phyloP scores from a whole-genome alignment of 2,888 invertebrate genomes.

The Thalpophila matura region DNA sequence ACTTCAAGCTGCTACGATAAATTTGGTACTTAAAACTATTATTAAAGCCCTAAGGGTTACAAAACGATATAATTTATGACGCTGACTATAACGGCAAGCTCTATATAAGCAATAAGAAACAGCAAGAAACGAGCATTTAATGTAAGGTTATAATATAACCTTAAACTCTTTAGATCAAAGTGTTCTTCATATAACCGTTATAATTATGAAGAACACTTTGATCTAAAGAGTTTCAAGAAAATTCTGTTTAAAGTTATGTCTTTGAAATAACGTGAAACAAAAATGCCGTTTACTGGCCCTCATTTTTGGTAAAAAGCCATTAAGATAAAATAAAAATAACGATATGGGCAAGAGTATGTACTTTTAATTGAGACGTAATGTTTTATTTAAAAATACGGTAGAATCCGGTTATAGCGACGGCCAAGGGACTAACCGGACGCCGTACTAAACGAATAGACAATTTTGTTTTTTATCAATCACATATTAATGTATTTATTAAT shows the following conservation, averaged over 20 bases:
- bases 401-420: too few species aligned
- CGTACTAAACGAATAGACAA: too few species aligned
- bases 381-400: too few species aligned
- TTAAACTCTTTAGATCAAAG: too few species aligned
- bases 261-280: background rate
- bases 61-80: constrained; percentile 7
- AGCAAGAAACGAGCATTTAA: background rate
- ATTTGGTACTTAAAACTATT: constrained; percentile 16
- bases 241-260: background rate
- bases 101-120: too few species aligned
- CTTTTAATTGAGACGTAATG: too few species aligned
- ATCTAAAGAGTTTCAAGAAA: background rate
- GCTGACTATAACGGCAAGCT: background rate
- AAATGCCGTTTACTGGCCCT: background rate
- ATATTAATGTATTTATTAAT: too few species aligned
- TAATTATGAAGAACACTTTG: constrained; percentile 2
- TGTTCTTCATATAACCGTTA: too few species aligned
- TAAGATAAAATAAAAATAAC: constrained; percentile 3
- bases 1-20: background rate
- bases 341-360: too few species aligned
- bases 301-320: background rate
- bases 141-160: background rate
- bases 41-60: background rate
- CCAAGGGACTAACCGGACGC: too few species aligned
- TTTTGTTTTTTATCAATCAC: too few species aligned